Evolutionary conservation across 2,888 invertebrate species (phyloP).

Genomic region (Halictus quadricinctus): DNA sequence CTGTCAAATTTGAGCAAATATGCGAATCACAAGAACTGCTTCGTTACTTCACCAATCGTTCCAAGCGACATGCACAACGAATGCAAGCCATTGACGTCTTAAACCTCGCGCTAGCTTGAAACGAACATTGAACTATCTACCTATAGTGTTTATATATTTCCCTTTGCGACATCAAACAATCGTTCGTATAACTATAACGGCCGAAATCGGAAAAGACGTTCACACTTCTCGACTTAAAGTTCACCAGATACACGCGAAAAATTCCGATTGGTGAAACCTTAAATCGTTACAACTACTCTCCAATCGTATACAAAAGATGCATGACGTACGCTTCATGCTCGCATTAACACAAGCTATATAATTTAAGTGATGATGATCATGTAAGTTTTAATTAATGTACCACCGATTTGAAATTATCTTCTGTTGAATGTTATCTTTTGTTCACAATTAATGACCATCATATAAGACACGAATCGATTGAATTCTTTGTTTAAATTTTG

Average conservation of each 20-base stretch:
- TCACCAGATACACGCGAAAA: conserved; percentile 19
- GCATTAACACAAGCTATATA: background rate
- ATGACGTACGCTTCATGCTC: conserved; percentile 6
- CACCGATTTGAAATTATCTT: background rate
- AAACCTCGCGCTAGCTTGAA: conserved; percentile 58
- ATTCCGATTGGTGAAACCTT: conserved; percentile 49
- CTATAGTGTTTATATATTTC: conserved; percentile 66
- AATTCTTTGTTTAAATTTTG: background rate
- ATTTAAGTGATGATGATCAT: background rate
- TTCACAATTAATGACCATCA: background rate
- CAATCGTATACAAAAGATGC: conserved; percentile 44
- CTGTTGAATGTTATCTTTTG: background rate
- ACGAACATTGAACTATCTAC: conserved; percentile 63
- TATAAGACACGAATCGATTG: background rate
- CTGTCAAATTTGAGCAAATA: conserved; percentile 44
- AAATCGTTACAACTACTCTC: conserved; percentile 41
- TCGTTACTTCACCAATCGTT: conserved; percentile 50
- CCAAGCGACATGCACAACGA: conserved; percentile 66
- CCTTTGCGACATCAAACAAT: conserved; percentile 56
- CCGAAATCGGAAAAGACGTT: conserved; percentile 38
- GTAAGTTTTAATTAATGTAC: background rate
- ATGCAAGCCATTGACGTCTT: conserved; percentile 65
- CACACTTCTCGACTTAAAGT: conserved; percentile 28
- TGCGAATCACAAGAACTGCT: conserved; percentile 33
- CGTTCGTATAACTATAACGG: conserved; percentile 55